Base-by-base conservation (phyloP, 2,797 vertebrate species). In the Pseudochirops cupreus region DNA sequence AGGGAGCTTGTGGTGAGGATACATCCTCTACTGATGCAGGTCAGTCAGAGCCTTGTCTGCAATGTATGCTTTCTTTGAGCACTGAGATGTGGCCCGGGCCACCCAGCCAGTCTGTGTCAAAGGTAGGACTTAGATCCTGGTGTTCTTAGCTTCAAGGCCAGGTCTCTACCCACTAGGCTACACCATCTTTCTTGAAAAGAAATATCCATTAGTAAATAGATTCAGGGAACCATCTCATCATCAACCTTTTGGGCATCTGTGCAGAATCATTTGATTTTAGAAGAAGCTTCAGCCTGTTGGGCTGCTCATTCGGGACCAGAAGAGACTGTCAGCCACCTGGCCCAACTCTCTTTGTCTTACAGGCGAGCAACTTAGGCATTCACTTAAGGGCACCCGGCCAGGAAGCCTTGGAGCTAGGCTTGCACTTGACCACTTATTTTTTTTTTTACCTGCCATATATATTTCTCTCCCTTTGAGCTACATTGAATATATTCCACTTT, bases 261-360 rank as follows among this genome's bases (percentile, higher is more conserved):
- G 53, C 53, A 91, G 92, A 59, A 28, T n/a, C 67, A 50, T 56
- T 59, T 92, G 91, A 54, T 53, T 91, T 92, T 94, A 33, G 62
- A 55, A 50, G 91, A 29, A 92, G 90, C 46, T 57, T 31, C 57
- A 31, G 11, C 26, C 56, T 53, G 91, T 58, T 93, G 82, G 31
- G 58, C 26, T 92, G 55, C 93, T 87, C 94, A 87, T 50, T 89
- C 59, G 89, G 92, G 91, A 52, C 87, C 91, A 91, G 92, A 24
- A 39, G 67, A 21, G 67, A 74, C n/a, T 39, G 0, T 18, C 21
- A n/a, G 67, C 18, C 18, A 39, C 18, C 18, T 24, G 67, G n/a
- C 5, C 62, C n/a, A n/a, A 39, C 11, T 7, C 58, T 59, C 31
- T 14, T 62, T 33, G n/a, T 67, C 12, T 62, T 62, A 14, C 4